Evolutionary conservation across 2,888 invertebrate species (phyloP).

Genomic region (Napeogenes sylphis): DNA sequence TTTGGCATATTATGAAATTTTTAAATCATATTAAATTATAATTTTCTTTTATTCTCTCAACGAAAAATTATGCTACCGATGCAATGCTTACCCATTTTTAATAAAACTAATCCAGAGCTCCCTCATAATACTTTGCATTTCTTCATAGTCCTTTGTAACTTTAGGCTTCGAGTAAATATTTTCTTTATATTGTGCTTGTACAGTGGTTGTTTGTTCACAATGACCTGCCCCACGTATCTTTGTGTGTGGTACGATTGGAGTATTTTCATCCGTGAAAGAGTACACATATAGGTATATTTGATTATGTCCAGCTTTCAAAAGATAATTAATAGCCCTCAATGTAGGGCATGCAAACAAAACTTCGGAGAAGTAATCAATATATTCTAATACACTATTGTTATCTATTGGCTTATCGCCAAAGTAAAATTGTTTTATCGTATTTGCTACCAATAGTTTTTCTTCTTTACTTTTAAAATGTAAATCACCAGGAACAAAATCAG

Average conservation of each 20-base stretch:
- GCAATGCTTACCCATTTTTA: neutral
- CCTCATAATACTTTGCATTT: neutral
- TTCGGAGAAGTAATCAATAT: constrained; percentile 48
- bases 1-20: no score
- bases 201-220: neutral
- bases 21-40: no score
- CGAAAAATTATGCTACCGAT: no score
- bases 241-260: constrained; percentile 34
- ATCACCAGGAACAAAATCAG: constrained; percentile 48
- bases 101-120: constrained; percentile 1
- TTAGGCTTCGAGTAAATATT: no score
- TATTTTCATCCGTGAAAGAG: constrained; percentile 38
- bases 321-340: constrained; percentile 34
- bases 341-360: constrained; percentile 37
- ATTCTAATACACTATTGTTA: constrained; percentile 30
- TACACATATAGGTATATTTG: constrained; percentile 44
- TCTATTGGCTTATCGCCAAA: constrained; percentile 39
- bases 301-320: constrained; percentile 31
- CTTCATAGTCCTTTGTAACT: neutral
- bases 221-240: constrained; percentile 36
- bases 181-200: neutral
- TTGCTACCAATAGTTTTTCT: constrained; percentile 41
- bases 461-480: constrained; percentile 41
- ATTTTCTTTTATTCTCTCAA: no score
- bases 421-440: constrained; percentile 28